phyloP scores from a whole-genome alignment of 2,113 vertebrate genomes.

The Zapus hudsonius region DNA sequence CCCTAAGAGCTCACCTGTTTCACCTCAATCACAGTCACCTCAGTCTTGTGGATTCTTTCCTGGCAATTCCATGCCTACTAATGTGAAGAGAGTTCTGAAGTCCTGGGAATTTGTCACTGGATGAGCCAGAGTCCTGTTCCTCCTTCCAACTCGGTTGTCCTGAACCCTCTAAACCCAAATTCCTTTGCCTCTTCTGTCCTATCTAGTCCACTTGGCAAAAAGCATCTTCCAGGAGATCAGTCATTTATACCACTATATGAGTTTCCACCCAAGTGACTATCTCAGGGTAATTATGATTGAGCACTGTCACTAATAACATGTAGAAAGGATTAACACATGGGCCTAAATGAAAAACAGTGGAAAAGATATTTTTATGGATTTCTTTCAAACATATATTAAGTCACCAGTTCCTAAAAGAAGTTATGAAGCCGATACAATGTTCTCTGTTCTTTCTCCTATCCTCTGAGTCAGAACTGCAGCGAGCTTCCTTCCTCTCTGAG shows the following conservation, averaged over 20 bases:
- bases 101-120: background rate
- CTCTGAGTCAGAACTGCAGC: background rate
- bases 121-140: background rate
- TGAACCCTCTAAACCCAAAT: background rate
- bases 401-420: background rate
- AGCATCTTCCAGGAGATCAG: background rate
- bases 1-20: background rate
- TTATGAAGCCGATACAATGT: background rate
- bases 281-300: background rate
- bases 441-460: background rate
- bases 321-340: background rate
- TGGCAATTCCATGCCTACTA: background rate
- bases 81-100: background rate
- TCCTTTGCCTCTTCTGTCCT: background rate
- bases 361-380: background rate
- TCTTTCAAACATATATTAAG: slow-evolving; percentile 20
- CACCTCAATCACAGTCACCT: background rate
- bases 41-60: background rate
- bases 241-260: background rate
- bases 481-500: background rate
- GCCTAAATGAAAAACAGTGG: background rate
- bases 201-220: background rate
- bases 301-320: background rate
- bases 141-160: background rate
- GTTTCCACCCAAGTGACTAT: background rate